These are phyloP conservation scores for Peromyscus leucopus DNA, from an alignment of 2,113 vertebrate genomes.

Conservation along the genomic window DNA sequence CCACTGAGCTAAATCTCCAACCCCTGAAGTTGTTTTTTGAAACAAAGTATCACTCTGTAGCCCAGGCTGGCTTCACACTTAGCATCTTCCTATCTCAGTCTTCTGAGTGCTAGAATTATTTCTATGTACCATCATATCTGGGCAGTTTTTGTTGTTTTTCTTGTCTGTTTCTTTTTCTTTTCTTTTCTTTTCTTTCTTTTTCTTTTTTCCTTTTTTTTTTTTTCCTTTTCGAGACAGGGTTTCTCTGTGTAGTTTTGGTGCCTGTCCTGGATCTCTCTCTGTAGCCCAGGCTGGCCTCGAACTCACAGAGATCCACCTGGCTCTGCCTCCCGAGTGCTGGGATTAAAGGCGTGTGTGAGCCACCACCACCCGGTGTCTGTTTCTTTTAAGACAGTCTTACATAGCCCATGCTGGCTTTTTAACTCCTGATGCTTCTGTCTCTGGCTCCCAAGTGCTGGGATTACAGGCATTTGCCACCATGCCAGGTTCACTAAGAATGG, in stretches of 20 bases:
- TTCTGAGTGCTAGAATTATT: not conserved
- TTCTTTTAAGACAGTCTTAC: not conserved
- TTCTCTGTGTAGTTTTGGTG: too few species aligned
- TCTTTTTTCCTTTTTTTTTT: too few species aligned
- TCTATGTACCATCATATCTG: too few species aligned
- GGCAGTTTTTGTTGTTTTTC: not conserved
- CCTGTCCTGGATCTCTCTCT: too few species aligned
- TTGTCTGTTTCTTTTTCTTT: not conserved
- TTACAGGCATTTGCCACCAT: not conserved
- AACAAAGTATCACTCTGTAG: not conserved
- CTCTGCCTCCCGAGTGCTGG: too few species aligned
- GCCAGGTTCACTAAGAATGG: not conserved
- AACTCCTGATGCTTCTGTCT: not conserved
- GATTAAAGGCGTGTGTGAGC: too few species aligned
- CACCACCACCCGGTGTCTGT: not conserved
- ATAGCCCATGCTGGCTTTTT: not conserved
- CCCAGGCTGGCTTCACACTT: not conserved
- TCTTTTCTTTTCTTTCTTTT: too few species aligned
- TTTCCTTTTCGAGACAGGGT: too few species aligned
- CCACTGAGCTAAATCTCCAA: too few species aligned
- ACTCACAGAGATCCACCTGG: too few species aligned
- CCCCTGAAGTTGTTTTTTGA: not conserved
- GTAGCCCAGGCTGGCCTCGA: too few species aligned
- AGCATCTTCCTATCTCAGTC: not conserved
- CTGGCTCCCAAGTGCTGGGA: not conserved